Base-by-base conservation (phyloP, 2,888 invertebrate species). In the Bembecia ichneumoniformis region DNA sequence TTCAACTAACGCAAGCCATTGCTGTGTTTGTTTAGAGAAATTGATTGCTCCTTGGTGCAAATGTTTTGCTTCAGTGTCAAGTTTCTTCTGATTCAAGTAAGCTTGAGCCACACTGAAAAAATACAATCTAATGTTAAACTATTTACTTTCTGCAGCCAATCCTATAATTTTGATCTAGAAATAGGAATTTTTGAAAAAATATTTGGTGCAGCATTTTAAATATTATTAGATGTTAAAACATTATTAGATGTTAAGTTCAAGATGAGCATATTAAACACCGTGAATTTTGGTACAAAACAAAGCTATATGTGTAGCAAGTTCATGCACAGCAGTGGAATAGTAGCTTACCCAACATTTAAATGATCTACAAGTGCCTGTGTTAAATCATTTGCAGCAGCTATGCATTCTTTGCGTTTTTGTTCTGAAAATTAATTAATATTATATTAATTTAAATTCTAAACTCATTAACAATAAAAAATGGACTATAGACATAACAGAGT, bases 51-150 rank as follows among this genome's bases (percentile, higher is more conserved):
- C 98, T 54, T 93, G 92, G 67, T 99, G 98, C 47, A 99, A 86
- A 58, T 96, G 93, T 74, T 99, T 98, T 0, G 98, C 98, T 88
- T 99, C 99, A 1, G 96, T 95, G 81, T 99, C 99, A 49, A 99
- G 87, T 67, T 98, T 94, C 77, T 98, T 98, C 78, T 99, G 99
- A 77, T 99, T 99, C 44, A 98, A 88, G 77, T 99, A 99, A 0
- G 99, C 99, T 83, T 98, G 98, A 0, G 99, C 97, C 3, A 99
- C 98, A 10, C 98, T 96, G 79, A 56, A 87, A 83, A 20, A 35
- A 17, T 51, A 51, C 47, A 40, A 40, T 14, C 11, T 40, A 13
- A 40, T 40, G n/a, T 40, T 40, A 40, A 28, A 28, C 28, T 28
- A 45, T 13, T 16, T 11, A 11, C 13, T 13, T 40, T 14, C n/a